A percentile compares a stretch with the other conserved stretches of the same genome.
These are phyloP conservation scores for Empidonax alnorum DNA, from an alignment of 2,113 vertebrate genomes.

Conservation along the genomic window DNA sequence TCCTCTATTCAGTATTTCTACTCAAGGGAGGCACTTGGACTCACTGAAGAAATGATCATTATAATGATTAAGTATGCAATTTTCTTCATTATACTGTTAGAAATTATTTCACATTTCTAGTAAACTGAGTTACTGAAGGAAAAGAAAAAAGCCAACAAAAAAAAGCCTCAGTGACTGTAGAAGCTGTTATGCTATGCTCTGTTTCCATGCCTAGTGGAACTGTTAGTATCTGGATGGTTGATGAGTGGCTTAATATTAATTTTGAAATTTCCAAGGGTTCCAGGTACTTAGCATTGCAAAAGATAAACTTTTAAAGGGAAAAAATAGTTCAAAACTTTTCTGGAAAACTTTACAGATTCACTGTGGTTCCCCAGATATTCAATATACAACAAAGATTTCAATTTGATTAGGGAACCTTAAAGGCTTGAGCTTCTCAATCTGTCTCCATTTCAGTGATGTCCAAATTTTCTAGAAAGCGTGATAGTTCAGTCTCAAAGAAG, in stretches of 20 bases:
- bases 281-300: not conserved
- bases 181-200: not conserved
- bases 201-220: not conserved
- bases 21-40: not conserved
- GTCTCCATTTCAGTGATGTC: not conserved
- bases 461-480: not conserved
- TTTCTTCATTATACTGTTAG: not conserved
- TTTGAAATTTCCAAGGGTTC: not conserved
- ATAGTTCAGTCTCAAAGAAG: not conserved
- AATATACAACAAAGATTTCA: not conserved
- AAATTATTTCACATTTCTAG: not conserved
- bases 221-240: not conserved
- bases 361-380: not conserved
- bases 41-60: not conserved
- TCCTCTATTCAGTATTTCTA: conserved; percentile 22
- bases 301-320: not conserved
- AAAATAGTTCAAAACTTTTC: not conserved
- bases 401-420: not conserved
- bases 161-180: not conserved
- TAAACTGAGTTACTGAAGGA: not conserved
- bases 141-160: not conserved
- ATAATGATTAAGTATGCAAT: not conserved
- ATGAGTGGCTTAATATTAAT: not conserved
- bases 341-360: not conserved
- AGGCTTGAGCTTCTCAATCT: not conserved